Evolutionary conservation across 53 echinoderm and acorn worm genomes (phyloP).

Genomic region (Arbacia lixula): DNA sequence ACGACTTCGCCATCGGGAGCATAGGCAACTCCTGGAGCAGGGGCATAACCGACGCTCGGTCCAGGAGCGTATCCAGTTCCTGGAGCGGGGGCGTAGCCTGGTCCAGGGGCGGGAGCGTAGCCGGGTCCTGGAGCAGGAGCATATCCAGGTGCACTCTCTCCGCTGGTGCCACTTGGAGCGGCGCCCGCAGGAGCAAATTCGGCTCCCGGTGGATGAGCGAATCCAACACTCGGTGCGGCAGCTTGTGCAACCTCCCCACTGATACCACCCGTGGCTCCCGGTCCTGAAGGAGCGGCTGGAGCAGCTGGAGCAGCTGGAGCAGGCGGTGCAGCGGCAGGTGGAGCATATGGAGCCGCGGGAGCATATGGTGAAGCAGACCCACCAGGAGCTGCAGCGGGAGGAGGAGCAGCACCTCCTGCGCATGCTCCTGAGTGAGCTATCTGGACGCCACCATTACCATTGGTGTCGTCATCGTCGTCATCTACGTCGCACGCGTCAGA

Average conservation of each 20-base stretch:
- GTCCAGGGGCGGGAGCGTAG: not conserved
- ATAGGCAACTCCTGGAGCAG: not conserved
- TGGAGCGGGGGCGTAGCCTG: not conserved
- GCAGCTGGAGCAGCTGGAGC: constrained; percentile 2
- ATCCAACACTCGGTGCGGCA: too few relatives aligned
- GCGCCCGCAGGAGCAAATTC: not conserved
- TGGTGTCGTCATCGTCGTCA: constrained; percentile 8
- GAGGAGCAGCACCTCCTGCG: not conserved
- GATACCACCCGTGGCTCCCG: too few relatives aligned
- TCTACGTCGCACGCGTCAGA: constrained; percentile 23
- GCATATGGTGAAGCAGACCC: not conserved
- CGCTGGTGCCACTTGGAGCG: not conserved
- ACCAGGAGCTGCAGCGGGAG: not conserved
- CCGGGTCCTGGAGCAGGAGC: constrained; percentile 4
- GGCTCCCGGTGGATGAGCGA: not conserved
- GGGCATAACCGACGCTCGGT: not conserved
- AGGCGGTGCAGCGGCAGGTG: not conserved
- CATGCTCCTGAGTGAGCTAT: constrained; percentile 2
- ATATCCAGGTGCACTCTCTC: not conserved
- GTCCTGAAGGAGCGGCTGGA: not conserved
- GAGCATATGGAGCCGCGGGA: constrained; percentile 4
- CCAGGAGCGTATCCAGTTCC: not conserved
- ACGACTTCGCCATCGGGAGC: not conserved
- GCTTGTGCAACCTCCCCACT: too few relatives aligned
- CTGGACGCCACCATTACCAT: constrained; percentile 34